Base-by-base conservation (phyloP, 1,140 invertebrate genomes). In the Parapsyche elsis region DNA sequence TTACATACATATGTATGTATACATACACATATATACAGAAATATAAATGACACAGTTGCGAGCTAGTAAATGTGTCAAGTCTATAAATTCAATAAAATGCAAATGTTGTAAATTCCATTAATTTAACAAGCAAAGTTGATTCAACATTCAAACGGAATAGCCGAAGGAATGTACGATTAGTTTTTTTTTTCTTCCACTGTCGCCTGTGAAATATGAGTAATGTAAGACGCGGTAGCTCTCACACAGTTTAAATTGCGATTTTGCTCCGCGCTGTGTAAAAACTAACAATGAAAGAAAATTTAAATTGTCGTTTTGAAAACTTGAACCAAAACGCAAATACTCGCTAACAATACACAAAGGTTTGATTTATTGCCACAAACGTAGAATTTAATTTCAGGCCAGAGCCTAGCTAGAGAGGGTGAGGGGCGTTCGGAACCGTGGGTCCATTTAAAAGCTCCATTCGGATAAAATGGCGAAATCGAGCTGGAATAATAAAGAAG, bases 331-430 rank as follows among this genome's bases (percentile, higher is more conserved):
- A 23, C 19, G 64, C 64, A 67, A 67, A 67, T 67, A 67, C 64
- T 26, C 64, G 64, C 64, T 67, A 67, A 67, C 64, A 67, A 67
- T 67, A 67, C 64, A 67, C 64, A 67, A 67, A 67, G 64, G 64
- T 67, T 67, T 67, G 64, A 67, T 67, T 67, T 67, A 67, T 67
- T 23, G 64, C 24, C 64, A 23, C 64, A 67, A 67, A 67, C 64
- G 64, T 67, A 67, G 23, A 67, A 67, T 67, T 67, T 67, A 67
- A 67, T 67, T 67, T 67, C 64, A 23, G 49, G 49, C 12, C 16
- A 16, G 16, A 9, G 19, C 59, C 19, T 59, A 9, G 53, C 45
- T 5, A 46, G 49, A 10, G 49, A 5, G 16, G 49, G 49, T 10
- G 30, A 10, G 16, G 12, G 49, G 49, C 49, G n/a, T n/a, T n/a